These are phyloP conservation scores for Hippocampus zosterae DNA, from an alignment of 2,113 vertebrate genomes.

Conservation along the genomic window DNA sequence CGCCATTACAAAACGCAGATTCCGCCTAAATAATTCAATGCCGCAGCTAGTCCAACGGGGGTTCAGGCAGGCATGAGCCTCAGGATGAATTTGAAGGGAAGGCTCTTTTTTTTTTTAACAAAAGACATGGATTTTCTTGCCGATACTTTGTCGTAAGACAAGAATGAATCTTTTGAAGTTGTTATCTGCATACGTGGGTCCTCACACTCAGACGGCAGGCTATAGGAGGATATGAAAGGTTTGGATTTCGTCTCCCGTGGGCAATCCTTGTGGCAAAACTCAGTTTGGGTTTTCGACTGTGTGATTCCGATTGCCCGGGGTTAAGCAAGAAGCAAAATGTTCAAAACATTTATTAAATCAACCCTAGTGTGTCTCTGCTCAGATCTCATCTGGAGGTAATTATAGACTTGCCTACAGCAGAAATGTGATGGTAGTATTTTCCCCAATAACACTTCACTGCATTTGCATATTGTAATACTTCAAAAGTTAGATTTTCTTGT, in stretches of 20 bases:
- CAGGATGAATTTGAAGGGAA: slow-evolving; percentile 59
- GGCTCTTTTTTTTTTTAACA: slow-evolving; percentile 45
- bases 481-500: slow-evolving; percentile 18
- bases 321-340: slow-evolving; percentile 64
- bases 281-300: slow-evolving; percentile 50
- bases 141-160: slow-evolving; percentile 57
- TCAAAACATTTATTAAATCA: slow-evolving; percentile 68
- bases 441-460: slow-evolving; percentile 24
- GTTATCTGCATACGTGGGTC: slow-evolving; percentile 56
- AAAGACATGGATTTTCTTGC: slow-evolving; percentile 42
- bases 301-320: slow-evolving; percentile 50
- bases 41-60: slow-evolving; percentile 48
- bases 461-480: slow-evolving; percentile 24
- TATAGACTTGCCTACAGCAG: slow-evolving; percentile 52
- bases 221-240: slow-evolving; percentile 59
- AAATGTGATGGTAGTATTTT: slow-evolving; percentile 32
- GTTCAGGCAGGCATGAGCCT: slow-evolving; percentile 49
- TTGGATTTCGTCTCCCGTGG: slow-evolving; percentile 59
- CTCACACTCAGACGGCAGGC: slow-evolving; percentile 44
- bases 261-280: slow-evolving; percentile 65
- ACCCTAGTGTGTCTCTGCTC: slow-evolving; percentile 41
- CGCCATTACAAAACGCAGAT: slow-evolving; percentile 54
- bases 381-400: slow-evolving; percentile 52
- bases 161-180: slow-evolving; percentile 71
- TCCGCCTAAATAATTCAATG: slow-evolving; percentile 60